Evolutionary conservation across 1,140 invertebrate genomes (phyloP).

Genomic region (Drosophila lacteicornis): DNA sequence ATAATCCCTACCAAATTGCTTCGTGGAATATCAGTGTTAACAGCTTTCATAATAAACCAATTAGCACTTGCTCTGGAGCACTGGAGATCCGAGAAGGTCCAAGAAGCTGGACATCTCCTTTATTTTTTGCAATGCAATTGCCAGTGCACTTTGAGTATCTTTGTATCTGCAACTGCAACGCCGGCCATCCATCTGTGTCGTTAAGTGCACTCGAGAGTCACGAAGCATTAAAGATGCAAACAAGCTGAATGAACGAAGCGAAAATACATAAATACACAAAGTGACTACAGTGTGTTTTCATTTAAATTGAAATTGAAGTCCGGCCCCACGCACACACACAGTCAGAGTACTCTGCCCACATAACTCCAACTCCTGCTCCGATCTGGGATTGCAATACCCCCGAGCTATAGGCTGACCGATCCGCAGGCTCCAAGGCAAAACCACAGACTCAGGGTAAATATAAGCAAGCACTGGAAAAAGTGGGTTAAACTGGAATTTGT

Average conservation of each 20-base stretch:
- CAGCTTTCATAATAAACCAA: slow-evolving; percentile 58
- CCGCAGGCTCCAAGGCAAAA: slow-evolving; percentile 58
- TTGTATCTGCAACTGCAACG: slow-evolving; percentile 60
- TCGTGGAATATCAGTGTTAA: slow-evolving; percentile 28
- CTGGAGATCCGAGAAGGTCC: slow-evolving; percentile 1
- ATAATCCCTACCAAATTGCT: slow-evolving; percentile 2
- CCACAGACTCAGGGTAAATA: slow-evolving; percentile 72
- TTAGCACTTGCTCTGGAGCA: slow-evolving; percentile 47
- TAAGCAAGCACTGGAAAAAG: slow-evolving; percentile 13
- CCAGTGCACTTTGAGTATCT: background rate
- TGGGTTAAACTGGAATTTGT: too few species aligned
- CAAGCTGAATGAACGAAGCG: slow-evolving; percentile 76
- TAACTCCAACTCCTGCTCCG: slow-evolving; percentile 17
- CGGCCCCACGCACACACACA: slow-evolving; percentile 26
- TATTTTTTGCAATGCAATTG: slow-evolving; percentile 23
- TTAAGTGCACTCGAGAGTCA: slow-evolving; percentile 80
- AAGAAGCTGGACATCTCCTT: slow-evolving; percentile 37
- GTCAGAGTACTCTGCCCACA: background rate
- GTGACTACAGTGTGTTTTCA: slow-evolving; percentile 82
- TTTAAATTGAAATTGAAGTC: slow-evolving; percentile 83
- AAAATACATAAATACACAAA: slow-evolving; percentile 82
- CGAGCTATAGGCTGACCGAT: slow-evolving; percentile 23
- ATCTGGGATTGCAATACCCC: slow-evolving; percentile 7
- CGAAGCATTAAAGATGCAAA: slow-evolving; percentile 82
- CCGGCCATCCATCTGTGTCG: slow-evolving; percentile 76